Base-by-base conservation (phyloP, 1,140 invertebrate genomes). In the Uloborus diversus region DNA sequence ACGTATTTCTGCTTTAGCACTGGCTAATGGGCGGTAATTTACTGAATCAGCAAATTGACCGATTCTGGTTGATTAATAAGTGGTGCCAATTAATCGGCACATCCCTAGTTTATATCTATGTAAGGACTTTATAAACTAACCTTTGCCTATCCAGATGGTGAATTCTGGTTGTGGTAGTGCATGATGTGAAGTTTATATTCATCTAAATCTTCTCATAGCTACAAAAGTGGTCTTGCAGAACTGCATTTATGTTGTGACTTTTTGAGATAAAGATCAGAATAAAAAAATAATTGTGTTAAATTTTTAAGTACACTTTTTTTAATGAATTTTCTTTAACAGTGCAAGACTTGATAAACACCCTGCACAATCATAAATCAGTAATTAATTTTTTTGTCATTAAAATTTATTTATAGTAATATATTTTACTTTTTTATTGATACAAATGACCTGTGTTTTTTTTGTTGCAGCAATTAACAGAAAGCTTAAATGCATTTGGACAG, bases 401-500 rank as follows among this genome's bases (percentile, higher is more conserved):
- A 9, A 56, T 56, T 56, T 2, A n/a, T 7, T 56, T 56, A 1
- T 20, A 9, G 25, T 56, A 56, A 56, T 14, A 23, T 20, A n/a
- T n/a, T n/a, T n/a, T n/a, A 42, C 30, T 64, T 64, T 64, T 42
- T 42, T 42, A 42, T 42, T 42, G 37, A 42, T 42, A 42, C 17
- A 42, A 7, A 9, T 9, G 7, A 42, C 17, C 37, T 9, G 17
- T 9, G 17, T 42, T 42, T 42, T 42, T 7, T 42, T 42, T 42
- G 37, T 9, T 86, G 86, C 49, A 91, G 90, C 93, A 95, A 81
- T 87, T 99, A 17, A 90, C 89, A 33, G 93, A 97, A 37, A 95
- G 95, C 80, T 89, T 99, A 47, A 90, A 99, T 86, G 90, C 89
- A 35, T 97, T 94, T 87, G 96, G 95, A 7, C 85, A 91, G 82